Base-by-base conservation (phyloP, 2,888 invertebrate genomes). In the Steromphala cineraria region DNA sequence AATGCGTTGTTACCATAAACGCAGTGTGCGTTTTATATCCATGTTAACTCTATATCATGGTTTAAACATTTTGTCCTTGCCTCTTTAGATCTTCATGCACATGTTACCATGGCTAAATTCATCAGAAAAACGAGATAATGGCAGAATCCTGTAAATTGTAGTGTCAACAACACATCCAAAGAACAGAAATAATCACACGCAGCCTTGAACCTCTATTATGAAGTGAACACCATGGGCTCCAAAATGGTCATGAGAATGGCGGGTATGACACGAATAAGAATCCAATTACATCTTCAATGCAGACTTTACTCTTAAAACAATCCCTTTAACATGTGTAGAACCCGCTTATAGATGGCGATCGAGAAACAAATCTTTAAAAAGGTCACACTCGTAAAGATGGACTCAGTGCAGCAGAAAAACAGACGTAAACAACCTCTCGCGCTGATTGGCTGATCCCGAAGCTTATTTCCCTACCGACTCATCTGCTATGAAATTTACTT, bases 361-460 rank as follows among this genome's bases (percentile, higher is more conserved):
- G 17, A 71, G 77, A 77, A 77, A 80, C 36, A 77, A 71, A 77
- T 77, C 67, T 56, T 67, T 82, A 78, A 76, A 79, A 78, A 76
- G 53, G 76, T 53, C 75, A 75, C 76, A 78, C 53, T 80, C 67
- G 67, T 62, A 82, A 76, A 75, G 74, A 76, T 53, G 75, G 80
- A 71, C 74, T 81, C 81, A 84, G 74, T 75, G 79, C 80, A 85
- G 82, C 82, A 81, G 80, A 81, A 84, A 83, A 85, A 85, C 87
- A 89, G 88, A 89, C 86, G 89, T 89, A 89, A 89, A 89, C 89
- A 89, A 89, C 86, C 84, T 84, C 85, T 84, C 81, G 81, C 82
- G 79, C 80, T 88, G 88, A 89, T 89, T 89, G 89, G 89, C 71
- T 71, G 71, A 36, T 71, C 17, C 19, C n/a, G 17, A 71, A 71